A percentile compares a stretch with the other conserved stretches of the same genome.
phyloP scores from a whole-genome alignment of 2,797 vertebrate species.

The Gallinago nigripennis region DNA sequence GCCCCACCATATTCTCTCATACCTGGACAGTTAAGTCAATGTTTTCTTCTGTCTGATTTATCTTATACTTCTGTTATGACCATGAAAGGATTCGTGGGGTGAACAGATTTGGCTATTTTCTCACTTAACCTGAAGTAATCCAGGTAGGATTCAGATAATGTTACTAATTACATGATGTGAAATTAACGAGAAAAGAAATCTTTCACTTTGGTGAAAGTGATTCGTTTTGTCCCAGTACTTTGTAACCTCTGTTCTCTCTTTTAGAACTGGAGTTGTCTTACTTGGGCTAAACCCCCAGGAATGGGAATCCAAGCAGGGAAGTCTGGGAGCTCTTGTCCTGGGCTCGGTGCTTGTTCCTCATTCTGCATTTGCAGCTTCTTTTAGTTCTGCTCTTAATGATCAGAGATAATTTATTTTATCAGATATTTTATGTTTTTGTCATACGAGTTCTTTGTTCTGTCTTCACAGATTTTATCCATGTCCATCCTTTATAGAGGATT shows the following conservation, averaged over 20 bases:
- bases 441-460: neutral
- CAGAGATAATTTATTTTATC: neutral
- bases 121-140: neutral
- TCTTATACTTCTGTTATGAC: neutral
- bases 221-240: neutral
- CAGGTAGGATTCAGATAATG: neutral
- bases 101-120: neutral
- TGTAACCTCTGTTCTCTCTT: neutral
- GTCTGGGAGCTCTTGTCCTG: neutral
- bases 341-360: neutral
- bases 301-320: neutral
- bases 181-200: neutral
- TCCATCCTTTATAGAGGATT: neutral
- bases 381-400: neutral
- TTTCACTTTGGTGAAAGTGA: neutral
- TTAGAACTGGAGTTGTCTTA: neutral
- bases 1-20: neutral
- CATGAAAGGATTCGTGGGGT: neutral
- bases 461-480: neutral
- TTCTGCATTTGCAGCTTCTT: neutral
- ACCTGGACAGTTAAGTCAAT: neutral
- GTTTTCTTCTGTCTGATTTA: neutral
- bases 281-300: neutral
- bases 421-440: neutral
- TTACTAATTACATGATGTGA: neutral